Evolutionary conservation across 1,140 invertebrate genomes (phyloP), one percentile per base, ranked within the genome.

Genomic region (Drosophila gunungcola): DNA sequence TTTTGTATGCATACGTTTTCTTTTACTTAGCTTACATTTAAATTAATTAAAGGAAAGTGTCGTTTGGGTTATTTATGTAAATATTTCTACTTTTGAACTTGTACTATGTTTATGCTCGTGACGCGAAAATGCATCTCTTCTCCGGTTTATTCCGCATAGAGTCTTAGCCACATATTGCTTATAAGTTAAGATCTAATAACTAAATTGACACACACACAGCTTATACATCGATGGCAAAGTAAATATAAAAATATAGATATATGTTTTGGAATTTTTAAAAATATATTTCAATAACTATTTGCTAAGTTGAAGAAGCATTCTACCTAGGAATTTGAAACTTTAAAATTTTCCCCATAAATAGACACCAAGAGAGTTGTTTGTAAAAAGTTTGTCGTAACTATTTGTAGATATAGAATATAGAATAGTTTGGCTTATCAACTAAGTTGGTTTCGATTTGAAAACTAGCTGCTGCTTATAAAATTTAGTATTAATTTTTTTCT

Each of bases 301-400:
- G 74, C 78, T 88, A 88, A 49, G 61, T 60, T 25, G 38, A 86
- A 86, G 75, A 86, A 86, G 83, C 83, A 52, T 63, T 67, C 83
- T 86, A 86, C 70, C 83, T 86, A 82, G 46, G 70, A 80, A 78
- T 46, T 54, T 79, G 72, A 80, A 85, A 74, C 67, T 58, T 70
- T 82, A 45, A 64, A 63, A 60, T 68, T 52, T 41, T 46, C 42
- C 41, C 53, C 62, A 76, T 90, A 86, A 82, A 83, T 90, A 90
- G 86, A 90, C 86, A 90, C 88, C 86, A 80, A 90, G 86, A 90
- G 69, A 82, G 83, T 83, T 86, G 48, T 60, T 80, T 77, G 72
- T 80, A 89, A 80, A 85, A 63, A 73, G 52, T 57, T 70, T 25
- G 42, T 34, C 38, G 48, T 75, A 74, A 45, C 61, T 65, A 75